Evolutionary conservation across 2,888 invertebrate species (phyloP).

Genomic region (Acrobeloides nanus): DNA sequence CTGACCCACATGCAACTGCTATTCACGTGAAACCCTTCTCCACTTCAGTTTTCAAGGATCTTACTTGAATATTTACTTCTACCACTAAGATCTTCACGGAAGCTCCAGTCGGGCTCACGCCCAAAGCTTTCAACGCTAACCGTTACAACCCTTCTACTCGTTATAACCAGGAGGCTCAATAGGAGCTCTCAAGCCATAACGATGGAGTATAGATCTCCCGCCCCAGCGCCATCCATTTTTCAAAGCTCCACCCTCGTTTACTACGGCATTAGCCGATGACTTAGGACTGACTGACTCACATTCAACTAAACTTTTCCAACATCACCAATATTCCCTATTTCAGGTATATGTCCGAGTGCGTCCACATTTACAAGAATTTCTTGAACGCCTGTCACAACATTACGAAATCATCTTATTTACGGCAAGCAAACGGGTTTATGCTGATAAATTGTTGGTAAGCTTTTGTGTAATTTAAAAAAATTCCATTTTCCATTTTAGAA

Average conservation of each 20-base stretch:
- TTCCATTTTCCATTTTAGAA: slow-evolving; percentile 59
- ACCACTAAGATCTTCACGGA: slow-evolving; percentile 70
- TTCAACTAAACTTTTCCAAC: too few relatives aligned
- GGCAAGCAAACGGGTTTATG: slow-evolving; percentile 88
- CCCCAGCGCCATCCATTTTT: too few relatives aligned
- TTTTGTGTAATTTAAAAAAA: slow-evolving; percentile 6
- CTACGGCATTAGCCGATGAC: slow-evolving; percentile 39
- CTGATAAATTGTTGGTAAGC: slow-evolving; percentile 71
- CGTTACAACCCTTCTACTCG: too few relatives aligned
- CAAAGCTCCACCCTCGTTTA: slow-evolving; percentile 13
- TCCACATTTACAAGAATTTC: slow-evolving; percentile 82
- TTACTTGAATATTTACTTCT: slow-evolving; percentile 68
- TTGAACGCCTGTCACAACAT: slow-evolving; percentile 74
- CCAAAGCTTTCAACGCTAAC: too few relatives aligned
- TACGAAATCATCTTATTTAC: slow-evolving; percentile 92
- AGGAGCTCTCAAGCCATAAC: too few relatives aligned
- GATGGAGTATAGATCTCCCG: too few relatives aligned
- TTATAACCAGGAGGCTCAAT: too few relatives aligned
- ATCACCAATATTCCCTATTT: not conserved
- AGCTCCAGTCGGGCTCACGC: too few relatives aligned
- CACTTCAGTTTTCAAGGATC: slow-evolving; percentile 59
- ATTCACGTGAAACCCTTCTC: slow-evolving; percentile 63
- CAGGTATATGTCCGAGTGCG: slow-evolving; percentile 74
- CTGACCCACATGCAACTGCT: slow-evolving; percentile 57
- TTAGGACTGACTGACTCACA: slow-evolving; percentile 56